Evolutionary conservation across 2,113 vertebrate species (phyloP).

Genomic region (Pelvicachromis taeniatus): DNA sequence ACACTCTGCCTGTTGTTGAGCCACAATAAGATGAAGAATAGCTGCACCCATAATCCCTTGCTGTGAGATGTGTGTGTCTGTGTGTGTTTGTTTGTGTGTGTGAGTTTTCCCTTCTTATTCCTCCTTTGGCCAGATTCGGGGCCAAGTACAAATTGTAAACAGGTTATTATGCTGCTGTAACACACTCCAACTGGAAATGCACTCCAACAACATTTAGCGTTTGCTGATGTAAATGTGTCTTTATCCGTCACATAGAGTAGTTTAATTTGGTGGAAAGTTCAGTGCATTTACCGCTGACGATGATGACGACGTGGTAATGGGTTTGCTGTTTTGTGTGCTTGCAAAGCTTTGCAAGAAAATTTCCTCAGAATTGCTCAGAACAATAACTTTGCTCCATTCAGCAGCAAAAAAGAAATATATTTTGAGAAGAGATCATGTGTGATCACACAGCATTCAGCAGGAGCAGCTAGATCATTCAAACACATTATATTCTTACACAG

Average conservation of each 20-base stretch:
- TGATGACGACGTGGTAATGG: not conserved
- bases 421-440: not conserved
- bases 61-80: constrained; percentile 51
- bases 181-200: constrained; percentile 66
- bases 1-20: constrained; percentile 74
- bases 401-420: not conserved
- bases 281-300: not conserved
- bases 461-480: not conserved
- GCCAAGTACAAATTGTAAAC: constrained; percentile 79
- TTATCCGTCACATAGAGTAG: constrained; percentile 28
- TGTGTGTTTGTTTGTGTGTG: constrained; percentile 27
- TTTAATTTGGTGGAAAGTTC: constrained; percentile 59
- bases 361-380: not conserved
- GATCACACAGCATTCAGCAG: not conserved
- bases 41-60: constrained; percentile 77
- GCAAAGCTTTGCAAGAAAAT: not conserved
- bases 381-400: not conserved
- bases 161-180: constrained; percentile 75
- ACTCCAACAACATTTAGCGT: constrained; percentile 45
- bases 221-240: constrained; percentile 47
- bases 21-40: constrained; percentile 79
- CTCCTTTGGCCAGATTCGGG: constrained; percentile 57
- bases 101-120: constrained; percentile 26
- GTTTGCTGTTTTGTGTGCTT: not conserved
- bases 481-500: not conserved